Conservation (phyloP, 2,797 vertebrate genomes). For the Diplodus sargus region DNA sequence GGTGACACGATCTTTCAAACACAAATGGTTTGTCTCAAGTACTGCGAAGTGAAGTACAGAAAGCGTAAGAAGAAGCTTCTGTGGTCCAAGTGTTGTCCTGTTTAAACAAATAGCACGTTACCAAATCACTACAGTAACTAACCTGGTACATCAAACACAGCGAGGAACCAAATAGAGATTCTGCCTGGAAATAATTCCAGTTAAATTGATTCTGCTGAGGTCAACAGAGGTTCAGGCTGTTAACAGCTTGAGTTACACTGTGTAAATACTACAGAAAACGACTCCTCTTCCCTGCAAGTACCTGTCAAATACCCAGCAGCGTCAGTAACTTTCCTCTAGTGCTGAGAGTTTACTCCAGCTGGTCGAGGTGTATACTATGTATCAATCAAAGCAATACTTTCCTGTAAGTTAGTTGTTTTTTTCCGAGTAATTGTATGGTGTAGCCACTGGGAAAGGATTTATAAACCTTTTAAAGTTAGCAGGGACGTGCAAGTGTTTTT, state of each 20-base stretch:
- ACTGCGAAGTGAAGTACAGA: background rate
- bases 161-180: background rate
- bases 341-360: conserved; percentile 19
- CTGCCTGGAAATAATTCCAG: too few relatives aligned
- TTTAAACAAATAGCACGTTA: background rate
- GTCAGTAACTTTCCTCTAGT: background rate
- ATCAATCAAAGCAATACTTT: conserved; percentile 3
- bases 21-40: background rate
- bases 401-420: conserved; percentile 18
- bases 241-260: background rate
- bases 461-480: conserved; percentile 1
- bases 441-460: background rate
- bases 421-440: background rate
- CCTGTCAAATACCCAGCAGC: background rate
- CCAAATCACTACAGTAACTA: background rate
- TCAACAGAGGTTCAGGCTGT: background rate
- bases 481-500: background rate
- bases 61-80: background rate
- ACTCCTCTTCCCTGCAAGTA: conserved; percentile 17
- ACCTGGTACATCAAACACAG: background rate
- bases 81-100: too few relatives aligned
- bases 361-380: background rate
- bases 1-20: background rate
- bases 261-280: background rate
- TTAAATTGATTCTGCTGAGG: background rate